Evolutionary conservation across 1,140 invertebrate genomes (phyloP).

Genomic region (Eufriesea mexicana): DNA sequence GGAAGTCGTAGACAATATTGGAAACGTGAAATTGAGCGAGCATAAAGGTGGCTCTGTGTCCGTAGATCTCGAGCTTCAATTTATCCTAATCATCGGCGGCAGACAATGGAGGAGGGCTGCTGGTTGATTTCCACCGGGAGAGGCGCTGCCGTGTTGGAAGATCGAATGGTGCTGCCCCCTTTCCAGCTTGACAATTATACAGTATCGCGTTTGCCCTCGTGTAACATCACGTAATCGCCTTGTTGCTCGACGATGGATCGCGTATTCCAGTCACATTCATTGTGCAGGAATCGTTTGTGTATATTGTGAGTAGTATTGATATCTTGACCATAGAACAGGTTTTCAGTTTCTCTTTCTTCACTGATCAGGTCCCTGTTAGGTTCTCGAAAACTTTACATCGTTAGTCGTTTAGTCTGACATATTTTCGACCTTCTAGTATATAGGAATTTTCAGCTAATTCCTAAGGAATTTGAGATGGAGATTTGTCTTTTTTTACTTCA

Average conservation of each 20-base stretch:
- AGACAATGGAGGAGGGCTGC: neutral
- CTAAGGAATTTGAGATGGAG: no score
- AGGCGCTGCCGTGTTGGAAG: conserved; percentile 48
- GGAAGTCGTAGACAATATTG: conserved; percentile 44
- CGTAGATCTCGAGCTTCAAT: conserved; percentile 50
- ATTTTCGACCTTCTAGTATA: no score
- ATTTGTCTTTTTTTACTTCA: no score
- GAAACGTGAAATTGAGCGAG: conserved; percentile 63
- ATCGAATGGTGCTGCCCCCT: conserved; percentile 21
- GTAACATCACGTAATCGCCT: neutral
- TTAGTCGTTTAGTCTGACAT: no score
- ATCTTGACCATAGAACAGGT: no score
- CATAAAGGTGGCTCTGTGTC: conserved; percentile 24
- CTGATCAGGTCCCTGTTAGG: no score
- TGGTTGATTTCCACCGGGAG: conserved; percentile 67
- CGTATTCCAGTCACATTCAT: no score
- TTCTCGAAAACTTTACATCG: no score
- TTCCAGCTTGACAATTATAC: conserved; percentile 8
- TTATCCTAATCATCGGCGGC: conserved; percentile 67
- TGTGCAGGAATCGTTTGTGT: no score
- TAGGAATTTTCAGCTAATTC: no score
- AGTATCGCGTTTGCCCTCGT: neutral
- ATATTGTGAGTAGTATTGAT: no score
- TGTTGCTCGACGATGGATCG: neutral
- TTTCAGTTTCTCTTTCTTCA: no score